Evolutionary conservation across 2,888 invertebrate genomes (phyloP).

Genomic region (Seira musarum): DNA sequence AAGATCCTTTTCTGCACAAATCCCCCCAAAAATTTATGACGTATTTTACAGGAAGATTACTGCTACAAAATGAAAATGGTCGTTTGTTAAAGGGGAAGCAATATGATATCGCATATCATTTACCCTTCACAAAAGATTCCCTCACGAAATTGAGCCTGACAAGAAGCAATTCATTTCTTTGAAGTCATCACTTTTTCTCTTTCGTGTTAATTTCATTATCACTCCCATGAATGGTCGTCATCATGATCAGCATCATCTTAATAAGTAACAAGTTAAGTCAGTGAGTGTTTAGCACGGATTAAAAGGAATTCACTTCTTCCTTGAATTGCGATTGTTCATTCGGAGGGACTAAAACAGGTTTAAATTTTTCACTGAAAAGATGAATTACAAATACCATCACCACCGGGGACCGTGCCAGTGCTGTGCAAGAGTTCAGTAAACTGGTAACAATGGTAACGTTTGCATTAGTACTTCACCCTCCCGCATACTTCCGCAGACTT

Average conservation of each 20-base stretch:
- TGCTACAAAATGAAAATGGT: neutral
- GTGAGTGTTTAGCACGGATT: neutral
- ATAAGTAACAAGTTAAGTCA: neutral
- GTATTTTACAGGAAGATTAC: neutral
- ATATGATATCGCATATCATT: too few relatives aligned
- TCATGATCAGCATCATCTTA: too few relatives aligned
- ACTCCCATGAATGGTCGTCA: neutral
- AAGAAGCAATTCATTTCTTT: constrained; percentile 1
- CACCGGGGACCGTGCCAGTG: too few relatives aligned
- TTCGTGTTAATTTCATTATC: constrained; percentile 43
- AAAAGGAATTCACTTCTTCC: neutral
- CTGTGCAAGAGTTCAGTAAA: constrained; percentile 55
- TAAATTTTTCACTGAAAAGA: too few relatives aligned
- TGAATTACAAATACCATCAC: too few relatives aligned
- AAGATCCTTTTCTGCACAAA: neutral
- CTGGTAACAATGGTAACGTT: constrained; percentile 34
- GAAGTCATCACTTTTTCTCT: constrained; percentile 1
- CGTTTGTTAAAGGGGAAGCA: neutral
- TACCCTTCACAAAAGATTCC: too few relatives aligned
- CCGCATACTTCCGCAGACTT: constrained; percentile 50
- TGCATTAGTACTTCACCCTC: constrained; percentile 28
- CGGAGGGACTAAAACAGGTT: too few relatives aligned
- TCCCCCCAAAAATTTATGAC: neutral
- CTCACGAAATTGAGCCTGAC: constrained; percentile 11
- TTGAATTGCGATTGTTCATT: too few relatives aligned